These are phyloP conservation scores for Gastracanthus pulcherrimus DNA, from an alignment of 2,888 invertebrate species.

Conservation along the genomic window DNA sequence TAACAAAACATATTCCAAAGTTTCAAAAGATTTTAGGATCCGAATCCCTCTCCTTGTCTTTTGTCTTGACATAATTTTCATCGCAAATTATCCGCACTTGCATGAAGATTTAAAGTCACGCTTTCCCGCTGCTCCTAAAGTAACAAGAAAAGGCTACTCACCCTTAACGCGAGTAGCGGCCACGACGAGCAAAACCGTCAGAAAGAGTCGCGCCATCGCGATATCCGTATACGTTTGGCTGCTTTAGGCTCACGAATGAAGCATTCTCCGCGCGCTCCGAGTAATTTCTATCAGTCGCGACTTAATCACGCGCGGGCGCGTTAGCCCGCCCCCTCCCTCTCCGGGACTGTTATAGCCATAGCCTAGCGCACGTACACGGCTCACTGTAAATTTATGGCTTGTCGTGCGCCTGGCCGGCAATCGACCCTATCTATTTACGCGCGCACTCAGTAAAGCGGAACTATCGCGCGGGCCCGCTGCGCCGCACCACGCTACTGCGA, in stretches of 20 bases:
- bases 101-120: too few relatives aligned
- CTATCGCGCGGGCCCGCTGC: not conserved
- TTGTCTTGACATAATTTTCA: too few relatives aligned
- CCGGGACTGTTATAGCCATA: too few relatives aligned
- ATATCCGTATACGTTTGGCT: not conserved
- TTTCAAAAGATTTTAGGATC: too few relatives aligned
- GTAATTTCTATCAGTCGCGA: slow-evolving; percentile 41
- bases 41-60: too few relatives aligned
- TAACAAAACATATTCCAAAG: too few relatives aligned
- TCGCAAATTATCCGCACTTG: too few relatives aligned
- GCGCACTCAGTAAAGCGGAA: slow-evolving; percentile 1
- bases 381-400: slow-evolving; percentile 60
- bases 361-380: not conserved
- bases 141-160: too few relatives aligned
- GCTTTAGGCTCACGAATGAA: not conserved
- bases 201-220: not conserved
- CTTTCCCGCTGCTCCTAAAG: too few relatives aligned
- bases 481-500: too few relatives aligned
- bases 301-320: slow-evolving; percentile 60
- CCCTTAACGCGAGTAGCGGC: not conserved
- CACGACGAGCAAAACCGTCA: not conserved
- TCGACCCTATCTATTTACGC: not conserved
- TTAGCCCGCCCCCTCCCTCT: too few relatives aligned
- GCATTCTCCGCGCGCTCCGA: slow-evolving; percentile 44
- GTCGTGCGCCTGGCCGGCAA: slow-evolving; percentile 40